Base-by-base conservation (phyloP, 2,113 vertebrate genomes). In the Phyllostomus hastatus region DNA sequence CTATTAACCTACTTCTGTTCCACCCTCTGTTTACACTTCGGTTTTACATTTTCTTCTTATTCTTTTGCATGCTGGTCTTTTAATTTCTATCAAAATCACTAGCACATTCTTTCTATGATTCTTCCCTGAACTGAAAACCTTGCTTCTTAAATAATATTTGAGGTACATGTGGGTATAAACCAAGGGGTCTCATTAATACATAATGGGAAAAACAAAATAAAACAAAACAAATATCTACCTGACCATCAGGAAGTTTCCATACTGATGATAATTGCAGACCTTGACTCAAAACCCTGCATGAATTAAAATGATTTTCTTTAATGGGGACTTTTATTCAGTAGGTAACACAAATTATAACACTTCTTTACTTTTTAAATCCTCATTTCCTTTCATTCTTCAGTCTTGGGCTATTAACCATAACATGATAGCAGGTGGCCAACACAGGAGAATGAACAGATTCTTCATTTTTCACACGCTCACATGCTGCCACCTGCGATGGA, bases 331-430 rank as follows among this genome's bases (percentile, higher is more conserved):
- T 70, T 75, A 84, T 90, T 95, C 38, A 87, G 66, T 61, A 38
- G 50, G 10, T 57, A 80, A 50, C 33, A 72, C 4, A 92, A 91
- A 89, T 75, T 19, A 24, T 41, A 83, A 87, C 14, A 57, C 48
- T 31, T 78, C 38, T 80, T 64, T 48, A 79, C n/a, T 66, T 90
- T 88, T 41, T 48, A 79, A 88, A 88, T 52, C 9, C 66, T 10
- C 15, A 85, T 54, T 85, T 92, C 2, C 33, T 73, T 81, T 90
- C 41, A 95, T 86, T 90, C 35, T 85, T 88, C 24, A 78, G 46
- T 95, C 31, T 41, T 26, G 64, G 33, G 26, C 85, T 92, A 90
- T 93, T 95, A 95, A 94, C 54, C 16, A 85, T 54, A 88, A 64
- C 20, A 84, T 9, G 15, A 82, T 79, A 90, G 69, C 64, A 97